These are phyloP conservation scores for Drosophila lacteicornis DNA, from an alignment of 1,140 invertebrate genomes.

Conservation along the genomic window DNA sequence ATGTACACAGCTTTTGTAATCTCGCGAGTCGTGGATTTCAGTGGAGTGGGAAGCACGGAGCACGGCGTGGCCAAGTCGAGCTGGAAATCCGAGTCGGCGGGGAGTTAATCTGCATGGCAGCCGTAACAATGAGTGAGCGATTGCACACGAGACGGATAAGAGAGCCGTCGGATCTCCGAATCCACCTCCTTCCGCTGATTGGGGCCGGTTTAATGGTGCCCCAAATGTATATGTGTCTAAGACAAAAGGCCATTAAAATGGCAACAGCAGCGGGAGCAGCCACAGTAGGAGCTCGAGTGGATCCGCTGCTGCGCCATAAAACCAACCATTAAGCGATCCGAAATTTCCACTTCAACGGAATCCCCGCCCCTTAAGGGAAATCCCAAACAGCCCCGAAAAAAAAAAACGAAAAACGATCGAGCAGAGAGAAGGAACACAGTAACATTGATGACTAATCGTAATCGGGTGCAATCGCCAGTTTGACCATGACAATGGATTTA, in stretches of 20 bases:
- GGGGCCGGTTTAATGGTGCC: constrained; percentile 13
- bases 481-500: constrained; percentile 42
- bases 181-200: constrained; percentile 3
- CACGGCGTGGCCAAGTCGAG: background rate
- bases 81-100: background rate
- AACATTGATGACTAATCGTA: constrained; percentile 53
- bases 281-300: background rate
- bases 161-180: background rate
- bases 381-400: background rate
- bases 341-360: constrained; percentile 1
- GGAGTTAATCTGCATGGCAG: constrained; percentile 41
- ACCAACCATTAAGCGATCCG: constrained; percentile 16
- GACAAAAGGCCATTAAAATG: constrained; percentile 31
- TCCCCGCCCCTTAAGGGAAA: background rate
- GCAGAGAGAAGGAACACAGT: background rate
- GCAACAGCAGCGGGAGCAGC: background rate
- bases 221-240: constrained; percentile 15
- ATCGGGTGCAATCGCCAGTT: constrained; percentile 11
- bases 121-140: constrained; percentile 48
- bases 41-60: background rate
- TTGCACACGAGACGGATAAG: constrained; percentile 51
- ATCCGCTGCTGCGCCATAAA: constrained; percentile 15
- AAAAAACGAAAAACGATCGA: background rate
- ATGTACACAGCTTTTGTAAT: background rate
- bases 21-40: background rate